Evolutionary conservation across 2,797 vertebrate species (phyloP).

Genomic region (Vespertilio murinus): DNA sequence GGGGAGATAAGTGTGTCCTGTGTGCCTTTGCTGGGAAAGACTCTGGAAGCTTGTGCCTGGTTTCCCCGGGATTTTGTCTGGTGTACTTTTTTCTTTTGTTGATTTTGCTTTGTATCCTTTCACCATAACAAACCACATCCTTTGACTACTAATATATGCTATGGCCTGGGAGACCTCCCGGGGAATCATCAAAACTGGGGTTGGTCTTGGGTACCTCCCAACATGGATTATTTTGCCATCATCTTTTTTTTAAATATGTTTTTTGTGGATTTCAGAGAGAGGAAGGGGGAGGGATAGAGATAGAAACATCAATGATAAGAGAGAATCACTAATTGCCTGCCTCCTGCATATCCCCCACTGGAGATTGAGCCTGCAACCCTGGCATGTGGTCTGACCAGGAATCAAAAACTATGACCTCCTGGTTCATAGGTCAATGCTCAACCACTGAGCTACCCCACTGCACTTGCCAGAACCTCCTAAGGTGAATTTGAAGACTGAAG

Average conservation of each 20-base stretch:
- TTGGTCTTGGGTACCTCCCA: neutral
- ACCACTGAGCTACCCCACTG: too few species aligned
- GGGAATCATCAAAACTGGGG: neutral
- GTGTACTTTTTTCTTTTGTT: neutral
- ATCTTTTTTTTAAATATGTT: too few species aligned
- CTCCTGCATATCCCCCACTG: too few species aligned
- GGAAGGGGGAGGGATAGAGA: too few species aligned
- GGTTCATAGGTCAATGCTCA: too few species aligned
- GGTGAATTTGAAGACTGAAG: neutral
- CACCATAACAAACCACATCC: neutral
- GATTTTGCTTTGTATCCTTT: neutral
- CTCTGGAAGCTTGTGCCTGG: neutral
- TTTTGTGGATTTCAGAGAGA: too few species aligned
- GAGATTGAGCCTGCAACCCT: too few species aligned
- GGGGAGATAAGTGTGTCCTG: neutral
- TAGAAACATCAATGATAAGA: too few species aligned
- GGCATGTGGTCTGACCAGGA: too few species aligned
- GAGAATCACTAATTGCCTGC: too few species aligned
- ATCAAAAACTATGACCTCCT: too few species aligned
- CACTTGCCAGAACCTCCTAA: neutral
- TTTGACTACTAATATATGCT: neutral
- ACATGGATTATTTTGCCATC: neutral
- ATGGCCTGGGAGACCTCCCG: neutral
- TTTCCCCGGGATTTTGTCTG: neutral
- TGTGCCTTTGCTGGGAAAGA: neutral